Conservation (phyloP, 2,113 vertebrate genomes). For the Marmota monax region DNA sequence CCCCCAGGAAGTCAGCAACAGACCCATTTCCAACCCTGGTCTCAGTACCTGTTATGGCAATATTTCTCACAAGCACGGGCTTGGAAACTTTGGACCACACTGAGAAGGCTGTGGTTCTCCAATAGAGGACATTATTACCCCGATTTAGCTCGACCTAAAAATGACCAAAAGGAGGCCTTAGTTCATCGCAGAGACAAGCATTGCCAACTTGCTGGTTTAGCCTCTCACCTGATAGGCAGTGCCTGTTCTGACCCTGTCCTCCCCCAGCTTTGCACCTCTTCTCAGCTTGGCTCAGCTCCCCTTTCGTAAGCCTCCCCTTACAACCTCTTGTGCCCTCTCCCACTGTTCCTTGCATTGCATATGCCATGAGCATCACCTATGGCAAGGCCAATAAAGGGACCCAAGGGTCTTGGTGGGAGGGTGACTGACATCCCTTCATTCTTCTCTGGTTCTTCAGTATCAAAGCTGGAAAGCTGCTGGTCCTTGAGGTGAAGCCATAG, state of each 20-base stretch:
- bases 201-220: neutral
- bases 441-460: neutral
- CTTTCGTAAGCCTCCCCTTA: neutral
- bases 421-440: neutral
- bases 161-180: neutral
- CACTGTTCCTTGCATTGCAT: neutral
- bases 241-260: neutral
- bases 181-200: neutral
- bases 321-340: neutral
- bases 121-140: slow-evolving; percentile 96
- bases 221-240: neutral
- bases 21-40: neutral
- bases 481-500: neutral
- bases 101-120: slow-evolving; percentile 93
- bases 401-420: neutral
- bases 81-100: slow-evolving; percentile 89
- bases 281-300: neutral
- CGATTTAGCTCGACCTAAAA: slow-evolving; percentile 91
- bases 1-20: neutral
- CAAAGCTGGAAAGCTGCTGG: neutral
- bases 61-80: slow-evolving; percentile 94
- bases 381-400: neutral
- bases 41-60: slow-evolving; percentile 93
- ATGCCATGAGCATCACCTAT: neutral
- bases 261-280: neutral